These are phyloP conservation scores for Sprattus sprattus DNA, from an alignment of 2,113 vertebrate genomes.

Conservation along the genomic window DNA sequence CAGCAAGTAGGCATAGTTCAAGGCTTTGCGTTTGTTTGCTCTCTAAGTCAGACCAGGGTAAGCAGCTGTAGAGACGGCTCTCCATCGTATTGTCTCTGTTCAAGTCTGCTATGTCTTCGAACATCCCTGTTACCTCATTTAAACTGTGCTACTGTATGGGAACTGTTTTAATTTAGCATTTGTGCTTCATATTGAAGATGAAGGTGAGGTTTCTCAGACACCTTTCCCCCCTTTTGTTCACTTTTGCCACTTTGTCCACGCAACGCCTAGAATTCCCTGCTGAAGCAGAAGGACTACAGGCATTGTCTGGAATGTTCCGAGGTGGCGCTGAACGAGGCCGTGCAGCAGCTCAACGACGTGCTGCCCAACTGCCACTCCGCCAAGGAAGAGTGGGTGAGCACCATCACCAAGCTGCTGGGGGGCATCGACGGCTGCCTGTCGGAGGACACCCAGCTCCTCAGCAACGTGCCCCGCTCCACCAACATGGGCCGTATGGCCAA, in stretches of 20 bases:
- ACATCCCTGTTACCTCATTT: too few species aligned
- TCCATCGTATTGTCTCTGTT: too few species aligned
- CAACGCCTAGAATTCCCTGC: conserved; percentile 81
- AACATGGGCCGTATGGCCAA: conserved; percentile 82
- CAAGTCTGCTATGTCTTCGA: too few species aligned
- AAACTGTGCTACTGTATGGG: too few species aligned
- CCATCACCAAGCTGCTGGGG: conserved; percentile 81
- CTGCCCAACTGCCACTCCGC: conserved; percentile 70
- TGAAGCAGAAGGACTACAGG: conserved; percentile 82
- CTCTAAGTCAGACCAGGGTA: too few species aligned
- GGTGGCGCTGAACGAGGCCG: conserved; percentile 88
- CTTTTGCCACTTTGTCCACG: neutral
- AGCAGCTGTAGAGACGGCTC: too few species aligned
- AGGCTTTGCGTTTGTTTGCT: too few species aligned
- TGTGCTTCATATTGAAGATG: neutral
- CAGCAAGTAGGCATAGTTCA: too few species aligned
- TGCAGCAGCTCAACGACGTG: conserved; percentile 85
- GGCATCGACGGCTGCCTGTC: conserved; percentile 84
- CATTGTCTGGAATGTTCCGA: conserved; percentile 91
- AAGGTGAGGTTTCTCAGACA: neutral
- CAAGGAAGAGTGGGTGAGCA: conserved; percentile 93
- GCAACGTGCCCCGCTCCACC: conserved; percentile 67
- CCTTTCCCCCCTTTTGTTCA: neutral
- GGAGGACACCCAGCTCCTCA: conserved; percentile 72
- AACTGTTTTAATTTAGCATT: too few species aligned